Conservation (phyloP, 2,113 vertebrate species). For the Gavia stellata region DNA sequence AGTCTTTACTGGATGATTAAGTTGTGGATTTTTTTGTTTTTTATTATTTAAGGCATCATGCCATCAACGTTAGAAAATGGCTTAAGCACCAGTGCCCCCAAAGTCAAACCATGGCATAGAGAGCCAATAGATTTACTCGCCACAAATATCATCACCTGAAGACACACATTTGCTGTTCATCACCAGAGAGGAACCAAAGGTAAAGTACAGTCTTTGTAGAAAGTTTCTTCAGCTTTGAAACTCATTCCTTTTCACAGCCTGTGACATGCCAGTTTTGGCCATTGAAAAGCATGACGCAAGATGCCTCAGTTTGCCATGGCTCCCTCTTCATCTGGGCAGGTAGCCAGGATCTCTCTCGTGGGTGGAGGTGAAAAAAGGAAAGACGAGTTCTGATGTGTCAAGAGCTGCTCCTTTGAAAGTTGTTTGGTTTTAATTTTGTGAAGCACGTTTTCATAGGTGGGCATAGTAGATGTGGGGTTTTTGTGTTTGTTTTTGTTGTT, state of each 20-base stretch:
- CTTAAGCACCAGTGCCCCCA: not conserved
- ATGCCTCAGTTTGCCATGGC: not conserved
- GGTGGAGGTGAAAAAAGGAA: not conserved
- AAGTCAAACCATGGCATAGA: not conserved
- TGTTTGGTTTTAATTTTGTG: not conserved
- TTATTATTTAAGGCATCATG: not conserved
- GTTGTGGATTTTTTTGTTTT: not conserved
- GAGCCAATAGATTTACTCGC: not conserved
- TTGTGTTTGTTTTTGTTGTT: not conserved
- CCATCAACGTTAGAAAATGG: not conserved
- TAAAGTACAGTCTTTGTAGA: not conserved
- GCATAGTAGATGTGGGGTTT: not conserved
- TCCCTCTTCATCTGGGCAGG: not conserved
- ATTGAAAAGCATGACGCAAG: not conserved
- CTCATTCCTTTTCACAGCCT: not conserved
- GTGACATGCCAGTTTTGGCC: not conserved
- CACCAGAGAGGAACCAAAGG: not conserved
- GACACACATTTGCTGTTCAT: not conserved
- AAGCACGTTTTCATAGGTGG: not conserved
- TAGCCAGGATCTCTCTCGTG: not conserved
- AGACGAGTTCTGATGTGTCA: not conserved
- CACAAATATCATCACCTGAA: not conserved
- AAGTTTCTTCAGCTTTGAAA: not conserved
- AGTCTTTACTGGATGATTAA: not conserved
- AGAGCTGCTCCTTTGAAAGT: not conserved